Base-by-base conservation (phyloP, 2,888 invertebrate species). In the Sinotaia quadrata region DNA sequence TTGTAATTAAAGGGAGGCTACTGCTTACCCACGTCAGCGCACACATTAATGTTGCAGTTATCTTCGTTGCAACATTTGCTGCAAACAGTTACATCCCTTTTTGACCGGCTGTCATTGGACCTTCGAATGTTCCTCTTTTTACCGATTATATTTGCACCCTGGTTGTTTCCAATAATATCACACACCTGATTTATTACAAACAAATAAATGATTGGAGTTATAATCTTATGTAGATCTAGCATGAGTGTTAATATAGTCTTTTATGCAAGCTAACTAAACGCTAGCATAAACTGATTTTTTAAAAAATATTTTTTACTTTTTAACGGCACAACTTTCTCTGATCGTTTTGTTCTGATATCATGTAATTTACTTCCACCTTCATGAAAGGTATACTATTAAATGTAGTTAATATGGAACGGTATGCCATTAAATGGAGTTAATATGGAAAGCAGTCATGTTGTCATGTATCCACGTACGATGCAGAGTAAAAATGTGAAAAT, bases 51-150 rank as follows among this genome's bases (percentile, higher is more conserved):
- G 37, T 69, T 69, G 51, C 69, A 69, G 44, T 62, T 31, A 31
- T 65, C 59, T 2, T 57, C 49, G 18, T 29, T 10, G 59, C 69
- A 69, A n/a, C 69, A 69, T 21, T 65, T 69, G 51, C 65, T 69
- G 49, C 69, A 69, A 8, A 69, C 58, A 29, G 69, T 69, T n/a
- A 69, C 58, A 59, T 69, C 69, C 29, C 69, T 31, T 36, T 41
- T 69, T 4, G 8, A 27, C 5, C 65, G 31, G 15, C 15, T 33
- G 27, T 2, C 21, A 37, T 59, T 51, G 24, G 36, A 24, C 12
- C 59, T 27, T 29, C 44, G 34, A 18, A 41, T 10, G 34, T 65
- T 69, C 33, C 69, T 62, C 44, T 69, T 69, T 34, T 34, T 58
- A 36, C 59, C 59, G 15, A 47, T 41, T 27, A 60, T 15, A 31